Base-by-base conservation (phyloP, 2,113 vertebrate genomes). In the Emydura subglobosa region DNA sequence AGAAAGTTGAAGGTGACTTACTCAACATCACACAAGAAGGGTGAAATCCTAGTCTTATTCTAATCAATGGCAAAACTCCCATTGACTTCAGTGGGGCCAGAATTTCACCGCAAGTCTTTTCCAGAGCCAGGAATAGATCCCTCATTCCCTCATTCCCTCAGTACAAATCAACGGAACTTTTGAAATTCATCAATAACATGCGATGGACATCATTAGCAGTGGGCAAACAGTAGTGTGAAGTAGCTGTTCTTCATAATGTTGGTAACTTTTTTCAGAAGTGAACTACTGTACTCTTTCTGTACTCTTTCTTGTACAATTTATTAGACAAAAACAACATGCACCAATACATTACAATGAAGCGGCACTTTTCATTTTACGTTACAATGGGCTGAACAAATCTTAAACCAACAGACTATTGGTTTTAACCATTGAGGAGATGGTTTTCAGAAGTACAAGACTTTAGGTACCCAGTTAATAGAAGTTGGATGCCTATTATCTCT, bases 401-500 rank as follows among this genome's bases (percentile, higher is more conserved):
- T 78, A 42, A 5, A 19, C 13, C 27, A 79, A 57, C 19, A 27
- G 4, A 74, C 61, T 1, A 1, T 13, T 34, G 6, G 39, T 53
- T 89, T 79, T 17, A 61, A 8, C 31, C 1, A 0, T 72, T 94
- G 86, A 39, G 39, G 84, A 81, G 65, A 21, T 61, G 4, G 6
- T 39, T 44, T 11, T 6, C 31, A 85, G 81, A 55, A 79, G 31
- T 47, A 90, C 6, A 85, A 51, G 17, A 2, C 1, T 12, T 0
- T 4, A 87, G 7, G n/a, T 83, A 90, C 84, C 50, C 5, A 42
- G 25, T 72, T 44, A 50, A 83, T 94, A 91, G 85, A 65, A 21
- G 34, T 39, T 68, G 34, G 86, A 92, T 91, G 91, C 31, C 17
- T 34, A 29, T 3, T 89, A 93, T 95, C 95, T 95, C 89, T 92